Evolutionary conservation across 1,140 invertebrate species (phyloP).

Genomic region (Luehdorfia chinensis): DNA sequence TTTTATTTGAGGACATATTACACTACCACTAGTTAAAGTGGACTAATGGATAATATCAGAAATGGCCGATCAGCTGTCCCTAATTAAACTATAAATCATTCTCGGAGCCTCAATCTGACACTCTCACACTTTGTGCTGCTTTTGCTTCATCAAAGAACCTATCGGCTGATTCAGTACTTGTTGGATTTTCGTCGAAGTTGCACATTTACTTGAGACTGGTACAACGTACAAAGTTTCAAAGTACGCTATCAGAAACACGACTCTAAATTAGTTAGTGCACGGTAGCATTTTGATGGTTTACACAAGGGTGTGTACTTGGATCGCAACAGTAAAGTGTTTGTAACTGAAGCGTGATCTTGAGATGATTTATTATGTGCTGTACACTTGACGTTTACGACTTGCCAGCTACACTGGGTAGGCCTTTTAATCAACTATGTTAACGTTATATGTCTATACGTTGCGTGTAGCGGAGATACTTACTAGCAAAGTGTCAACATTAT

Average conservation of each 20-base stretch:
- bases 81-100: slow-evolving; percentile 73
- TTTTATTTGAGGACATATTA: too few relatives aligned
- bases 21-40: too few relatives aligned
- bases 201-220: slow-evolving; percentile 29
- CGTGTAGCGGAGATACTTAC: too few relatives aligned
- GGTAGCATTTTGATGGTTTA: slow-evolving; percentile 4
- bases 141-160: slow-evolving; percentile 47
- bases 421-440: slow-evolving; percentile 76
- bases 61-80: slow-evolving; percentile 47
- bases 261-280: background rate
- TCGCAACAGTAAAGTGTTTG: slow-evolving; percentile 39
- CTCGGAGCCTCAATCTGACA: slow-evolving; percentile 36
- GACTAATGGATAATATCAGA: slow-evolving; percentile 57
- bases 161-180: slow-evolving; percentile 59
- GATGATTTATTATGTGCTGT: slow-evolving; percentile 75
- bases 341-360: slow-evolving; percentile 64
- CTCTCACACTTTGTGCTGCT: slow-evolving; percentile 40
- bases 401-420: slow-evolving; percentile 57
- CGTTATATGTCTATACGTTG: slow-evolving; percentile 64
- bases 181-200: slow-evolving; percentile 52
- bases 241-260: background rate
- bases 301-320: slow-evolving; percentile 29
- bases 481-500: too few relatives aligned
- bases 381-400: slow-evolving; percentile 71
- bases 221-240: slow-evolving; percentile 6